A percentile compares a stretch with the other conserved stretches of the same genome.
Conservation (phyloP, 1,140 invertebrate species). For the Scaptodrosophila lebanonensis region DNA sequence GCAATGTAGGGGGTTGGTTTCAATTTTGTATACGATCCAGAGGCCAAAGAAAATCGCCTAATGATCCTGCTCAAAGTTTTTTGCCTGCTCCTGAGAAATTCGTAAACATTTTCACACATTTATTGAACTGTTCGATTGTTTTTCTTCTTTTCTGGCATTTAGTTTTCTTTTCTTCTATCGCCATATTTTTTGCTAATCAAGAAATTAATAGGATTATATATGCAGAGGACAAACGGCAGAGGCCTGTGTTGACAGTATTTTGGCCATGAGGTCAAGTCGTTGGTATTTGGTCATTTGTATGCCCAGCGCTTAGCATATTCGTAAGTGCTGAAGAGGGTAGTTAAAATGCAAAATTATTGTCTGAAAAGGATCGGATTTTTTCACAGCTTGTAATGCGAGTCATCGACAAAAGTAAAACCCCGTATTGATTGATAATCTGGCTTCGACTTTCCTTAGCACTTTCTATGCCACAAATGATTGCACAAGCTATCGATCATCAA, state of each 20-base stretch:
- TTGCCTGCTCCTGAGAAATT: constrained; percentile 40
- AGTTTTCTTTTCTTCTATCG: neutral
- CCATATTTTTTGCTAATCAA: constrained; percentile 53
- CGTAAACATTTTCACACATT: constrained; percentile 47
- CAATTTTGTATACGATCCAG: constrained; percentile 3
- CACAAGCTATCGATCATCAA: constrained; percentile 41
- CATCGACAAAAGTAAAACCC: neutral
- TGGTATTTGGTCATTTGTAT: constrained; percentile 50
- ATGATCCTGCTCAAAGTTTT: constrained; percentile 1
- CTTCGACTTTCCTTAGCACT: constrained; percentile 21
- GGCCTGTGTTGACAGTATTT: constrained; percentile 48
- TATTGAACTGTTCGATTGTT: constrained; percentile 54
- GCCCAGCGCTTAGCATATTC: constrained; percentile 1
- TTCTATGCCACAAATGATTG: constrained; percentile 17
- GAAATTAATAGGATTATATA: constrained; percentile 70
- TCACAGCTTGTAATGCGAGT: constrained; percentile 22
- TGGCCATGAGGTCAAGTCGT: constrained; percentile 57
- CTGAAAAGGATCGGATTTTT: neutral
- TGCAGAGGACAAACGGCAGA: constrained; percentile 33
- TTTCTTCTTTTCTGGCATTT: constrained; percentile 24
- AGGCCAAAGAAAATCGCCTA: neutral
- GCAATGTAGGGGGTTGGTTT: constrained; percentile 34
- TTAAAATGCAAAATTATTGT: constrained; percentile 10
- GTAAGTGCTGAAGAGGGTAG: neutral
- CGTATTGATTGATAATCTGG: constrained; percentile 21